Evolutionary conservation across 2,113 vertebrate genomes (phyloP), one percentile per base, ranked within the genome.

Genomic region (Phoxinus phoxinus): DNA sequence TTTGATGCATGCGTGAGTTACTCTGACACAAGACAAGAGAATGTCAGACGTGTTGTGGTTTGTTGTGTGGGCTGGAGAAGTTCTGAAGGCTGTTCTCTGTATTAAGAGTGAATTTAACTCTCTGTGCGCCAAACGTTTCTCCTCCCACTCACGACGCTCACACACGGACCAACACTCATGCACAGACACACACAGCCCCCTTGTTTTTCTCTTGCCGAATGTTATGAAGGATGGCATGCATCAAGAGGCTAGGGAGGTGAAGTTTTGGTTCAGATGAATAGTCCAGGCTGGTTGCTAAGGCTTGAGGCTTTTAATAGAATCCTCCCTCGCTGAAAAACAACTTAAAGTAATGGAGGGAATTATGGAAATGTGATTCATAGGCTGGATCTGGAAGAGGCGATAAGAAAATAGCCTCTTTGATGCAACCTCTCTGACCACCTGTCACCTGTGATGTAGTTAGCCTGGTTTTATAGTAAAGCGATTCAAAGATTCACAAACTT

Each of bases 221-320:
- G 30, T 53, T 53, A 10, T 32, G 75, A 69, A 27, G 46, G 79
- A 83, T 61, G 37, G 2, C 44, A 7, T 58, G 77, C 53, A 3
- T 41, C 56, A 71, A 25, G 30, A 30, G 51, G 4, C 17, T 25
- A 13, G 5, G 53, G 37, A 76, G 61, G 73, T 37, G 73, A 85
- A 81, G 23, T 61, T 77, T 53, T 32, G 74, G 46, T 77, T 56
- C 17, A 77, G 48, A 53, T 69, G 59, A 58, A 79, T 25, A 69
- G 84, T 27, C 84, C 46, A 37, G 37, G 84, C 86, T 72, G 41
- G 82, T 81, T 87, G 74, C 75, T 84, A 84, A 71, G 74, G 81
- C n/a, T 71, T 35, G 61, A 72, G 11, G 30, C 82, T 84, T 82
- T 83, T 84, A 86, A 83, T 83, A 86, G 81, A 84, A 84, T 30